phyloP scores from a whole-genome alignment of 2,797 vertebrate genomes.

The Malurus splendens region DNA sequence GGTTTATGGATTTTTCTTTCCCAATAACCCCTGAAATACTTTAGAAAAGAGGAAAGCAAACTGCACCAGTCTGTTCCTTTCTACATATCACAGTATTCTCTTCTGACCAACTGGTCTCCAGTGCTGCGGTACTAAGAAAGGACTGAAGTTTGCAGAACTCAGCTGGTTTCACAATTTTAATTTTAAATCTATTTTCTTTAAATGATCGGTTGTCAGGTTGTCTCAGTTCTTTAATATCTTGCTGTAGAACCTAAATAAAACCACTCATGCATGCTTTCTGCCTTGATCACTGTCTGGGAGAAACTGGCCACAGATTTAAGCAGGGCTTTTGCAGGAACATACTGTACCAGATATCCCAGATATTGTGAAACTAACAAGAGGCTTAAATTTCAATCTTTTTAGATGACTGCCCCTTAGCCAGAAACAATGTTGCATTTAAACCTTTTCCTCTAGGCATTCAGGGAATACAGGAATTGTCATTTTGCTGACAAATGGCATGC shows the following conservation, averaged over 20 bases:
- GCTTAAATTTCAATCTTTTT: constrained; percentile 55
- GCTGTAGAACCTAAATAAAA: neutral
- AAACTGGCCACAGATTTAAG: constrained; percentile 5
- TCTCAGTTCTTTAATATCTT: neutral
- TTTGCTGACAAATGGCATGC: constrained; percentile 37
- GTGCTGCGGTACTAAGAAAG: neutral
- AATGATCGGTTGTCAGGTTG: neutral
- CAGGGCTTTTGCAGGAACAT: constrained; percentile 50
- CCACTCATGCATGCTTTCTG: neutral
- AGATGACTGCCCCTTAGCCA: constrained; percentile 35
- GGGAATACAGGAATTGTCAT: constrained; percentile 53
- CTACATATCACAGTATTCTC: neutral
- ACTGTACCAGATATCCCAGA: constrained; percentile 43
- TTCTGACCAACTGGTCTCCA: neutral
- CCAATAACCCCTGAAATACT: neutral
- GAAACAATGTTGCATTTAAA: constrained; percentile 61
- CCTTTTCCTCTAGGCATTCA: constrained; percentile 57
- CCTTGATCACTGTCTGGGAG: neutral
- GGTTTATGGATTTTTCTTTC: neutral
- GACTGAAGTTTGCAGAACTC: neutral
- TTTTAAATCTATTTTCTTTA: neutral
- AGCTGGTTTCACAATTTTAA: neutral
- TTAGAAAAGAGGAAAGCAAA: neutral
- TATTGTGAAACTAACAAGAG: constrained; percentile 64
- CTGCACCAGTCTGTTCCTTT: neutral